These are phyloP conservation scores for Polylopha cassiicola DNA, from an alignment of 2,888 invertebrate species.

Conservation along the genomic window DNA sequence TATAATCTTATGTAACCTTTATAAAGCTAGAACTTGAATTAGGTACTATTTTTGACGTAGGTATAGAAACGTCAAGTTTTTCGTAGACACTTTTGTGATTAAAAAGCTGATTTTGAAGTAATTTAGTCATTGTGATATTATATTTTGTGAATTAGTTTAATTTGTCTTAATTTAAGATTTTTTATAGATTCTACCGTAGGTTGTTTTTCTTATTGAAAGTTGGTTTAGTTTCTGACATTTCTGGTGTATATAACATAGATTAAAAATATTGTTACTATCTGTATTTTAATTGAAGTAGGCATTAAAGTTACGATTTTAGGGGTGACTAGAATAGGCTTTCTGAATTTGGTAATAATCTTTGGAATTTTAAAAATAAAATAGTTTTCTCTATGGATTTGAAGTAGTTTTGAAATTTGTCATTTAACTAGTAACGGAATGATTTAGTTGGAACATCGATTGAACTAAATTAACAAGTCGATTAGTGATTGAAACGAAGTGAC, in stretches of 20 bases:
- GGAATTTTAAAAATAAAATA: constrained; percentile 36
- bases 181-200: constrained; percentile 5
- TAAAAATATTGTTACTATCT: constrained; percentile 21
- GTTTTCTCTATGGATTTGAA: constrained; percentile 44
- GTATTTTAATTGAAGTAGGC: constrained; percentile 20
- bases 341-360: constrained; percentile 46
- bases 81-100: no score
- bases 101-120: no score
- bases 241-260: constrained; percentile 18
- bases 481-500: constrained; percentile 54
- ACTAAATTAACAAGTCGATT: constrained; percentile 26
- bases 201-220: constrained; percentile 16
- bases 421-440: constrained; percentile 21
- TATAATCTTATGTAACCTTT: no score
- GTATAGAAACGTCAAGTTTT: constrained; percentile 21
- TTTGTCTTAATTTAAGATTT: no score
- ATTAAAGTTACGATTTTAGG: constrained; percentile 22
- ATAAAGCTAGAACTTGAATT: no score
- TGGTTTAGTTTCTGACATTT: constrained; percentile 9
- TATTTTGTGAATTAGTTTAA: no score
- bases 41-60: constrained; percentile 22
- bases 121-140: no score
- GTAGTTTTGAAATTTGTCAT: constrained; percentile 29
- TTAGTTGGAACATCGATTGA: constrained; percentile 17
- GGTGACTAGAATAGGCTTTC: constrained; percentile 31